Evolutionary conservation across 1,140 invertebrate genomes (phyloP).

Genomic region (Drosophila insularis): DNA sequence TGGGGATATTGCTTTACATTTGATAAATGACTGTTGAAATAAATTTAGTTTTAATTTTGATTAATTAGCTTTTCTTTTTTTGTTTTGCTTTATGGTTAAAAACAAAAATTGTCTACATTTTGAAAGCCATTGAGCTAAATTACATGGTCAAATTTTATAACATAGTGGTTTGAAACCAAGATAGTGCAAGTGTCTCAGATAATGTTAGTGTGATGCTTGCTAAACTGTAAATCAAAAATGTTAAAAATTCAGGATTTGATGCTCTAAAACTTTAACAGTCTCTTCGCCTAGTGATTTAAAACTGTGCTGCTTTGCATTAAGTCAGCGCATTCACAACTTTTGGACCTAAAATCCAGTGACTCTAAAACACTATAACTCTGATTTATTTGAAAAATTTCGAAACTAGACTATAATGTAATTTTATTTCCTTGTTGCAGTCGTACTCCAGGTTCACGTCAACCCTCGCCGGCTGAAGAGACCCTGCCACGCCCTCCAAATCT

Average conservation of each 20-base stretch:
- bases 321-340: too few species aligned
- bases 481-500: slow-evolving; percentile 70
- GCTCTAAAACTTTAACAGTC: neutral
- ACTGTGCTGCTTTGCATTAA: too few species aligned
- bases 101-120: neutral
- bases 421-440: slow-evolving; percentile 84
- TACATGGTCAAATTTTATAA: neutral
- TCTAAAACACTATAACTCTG: slow-evolving; percentile 17
- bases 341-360: neutral
- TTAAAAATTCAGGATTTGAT: neutral
- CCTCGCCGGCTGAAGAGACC: slow-evolving; percentile 92
- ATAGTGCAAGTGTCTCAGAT: neutral
- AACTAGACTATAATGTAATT: neutral
- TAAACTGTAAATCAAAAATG: neutral
- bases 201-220: neutral
- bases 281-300: too few species aligned
- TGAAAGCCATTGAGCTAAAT: neutral
- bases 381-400: neutral
- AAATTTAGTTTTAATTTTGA: slow-evolving; percentile 3
- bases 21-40: neutral
- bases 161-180: neutral
- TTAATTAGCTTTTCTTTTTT: slow-evolving; percentile 10
- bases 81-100: neutral
- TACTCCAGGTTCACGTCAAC: slow-evolving; percentile 94
- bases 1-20: neutral